A percentile compares a stretch with the other conserved stretches of the same genome.
phyloP scores from a whole-genome alignment of 2,888 invertebrate species.

The Kryphioiulus occultus region DNA sequence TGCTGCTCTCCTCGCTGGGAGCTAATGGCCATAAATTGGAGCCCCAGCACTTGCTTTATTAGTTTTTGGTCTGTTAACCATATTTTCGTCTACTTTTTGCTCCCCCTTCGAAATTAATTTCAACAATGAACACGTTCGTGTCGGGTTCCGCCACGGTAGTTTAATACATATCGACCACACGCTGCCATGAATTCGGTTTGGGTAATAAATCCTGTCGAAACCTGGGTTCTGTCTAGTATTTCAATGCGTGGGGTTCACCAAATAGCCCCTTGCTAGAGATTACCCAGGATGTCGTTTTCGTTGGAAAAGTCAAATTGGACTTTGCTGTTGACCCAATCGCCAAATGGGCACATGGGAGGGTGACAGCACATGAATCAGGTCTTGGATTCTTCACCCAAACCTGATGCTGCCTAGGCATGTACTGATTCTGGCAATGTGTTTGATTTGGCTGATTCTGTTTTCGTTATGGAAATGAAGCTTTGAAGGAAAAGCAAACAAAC shows the following conservation, averaged over 20 bases:
- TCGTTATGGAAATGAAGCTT: too few species aligned
- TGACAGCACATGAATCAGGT: background rate
- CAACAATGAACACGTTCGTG: slow-evolving; percentile 11
- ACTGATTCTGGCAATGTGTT: background rate
- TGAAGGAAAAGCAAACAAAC: too few species aligned
- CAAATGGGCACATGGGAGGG: background rate
- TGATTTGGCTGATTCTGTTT: too few species aligned
- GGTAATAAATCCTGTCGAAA: slow-evolving; percentile 7
- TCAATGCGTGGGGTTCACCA: background rate
- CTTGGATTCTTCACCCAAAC: background rate
- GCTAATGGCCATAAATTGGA: background rate
- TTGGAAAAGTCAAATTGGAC: background rate
- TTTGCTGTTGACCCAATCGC: background rate
- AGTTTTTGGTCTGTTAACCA: slow-evolving; percentile 35
- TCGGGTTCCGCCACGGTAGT: slow-evolving; percentile 20
- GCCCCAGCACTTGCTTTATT: slow-evolving; percentile 1
- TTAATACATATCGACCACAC: slow-evolving; percentile 26
- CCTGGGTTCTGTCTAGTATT: background rate
- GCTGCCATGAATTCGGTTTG: slow-evolving; percentile 20
- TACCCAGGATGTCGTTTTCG: background rate
- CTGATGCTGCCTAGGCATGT: background rate
- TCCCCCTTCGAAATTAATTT: slow-evolving; percentile 11
- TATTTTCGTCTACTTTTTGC: background rate
- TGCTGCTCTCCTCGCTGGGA: background rate
- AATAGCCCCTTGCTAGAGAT: background rate